Percentiles rank a stretch among this genome's conserved stretches.
Evolutionary conservation across 1,140 invertebrate genomes (phyloP).

Genomic region (Papilio polyxenes): DNA sequence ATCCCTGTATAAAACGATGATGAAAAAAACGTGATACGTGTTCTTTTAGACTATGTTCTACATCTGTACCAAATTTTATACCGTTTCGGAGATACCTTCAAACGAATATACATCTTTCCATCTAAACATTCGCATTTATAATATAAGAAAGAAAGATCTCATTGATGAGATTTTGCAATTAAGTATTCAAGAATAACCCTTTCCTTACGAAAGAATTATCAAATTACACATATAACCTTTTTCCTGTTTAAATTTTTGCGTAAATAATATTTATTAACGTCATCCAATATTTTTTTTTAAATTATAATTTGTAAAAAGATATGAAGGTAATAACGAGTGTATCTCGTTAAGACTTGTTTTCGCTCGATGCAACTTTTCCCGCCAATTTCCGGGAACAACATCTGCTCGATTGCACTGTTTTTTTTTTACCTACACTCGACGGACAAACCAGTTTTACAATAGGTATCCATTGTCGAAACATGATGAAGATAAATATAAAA

Average conservation of each 20-base stretch:
- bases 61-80: background rate
- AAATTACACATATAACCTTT: background rate
- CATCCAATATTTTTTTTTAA: slow-evolving; percentile 22
- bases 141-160: too few species aligned
- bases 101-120: too few species aligned
- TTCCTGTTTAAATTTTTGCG: background rate
- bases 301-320: slow-evolving; percentile 13
- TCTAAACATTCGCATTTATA: too few species aligned
- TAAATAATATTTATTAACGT: slow-evolving; percentile 20
- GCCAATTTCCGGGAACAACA: slow-evolving; percentile 35
- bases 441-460: slow-evolving; percentile 15
- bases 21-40: too few species aligned
- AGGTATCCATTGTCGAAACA: background rate
- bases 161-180: background rate
- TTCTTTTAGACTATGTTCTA: too few species aligned
- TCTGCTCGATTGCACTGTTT: slow-evolving; percentile 31
- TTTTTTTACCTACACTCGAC: background rate
- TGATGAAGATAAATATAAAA: background rate
- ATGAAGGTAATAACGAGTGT: background rate
- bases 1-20: too few species aligned
- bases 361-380: slow-evolving; percentile 4
- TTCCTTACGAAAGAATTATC: background rate
- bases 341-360: slow-evolving; percentile 19
- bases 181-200: background rate
- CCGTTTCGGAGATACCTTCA: too few species aligned